Base-by-base conservation (phyloP, 1,140 invertebrate species). In the Streblospio benedicti region DNA sequence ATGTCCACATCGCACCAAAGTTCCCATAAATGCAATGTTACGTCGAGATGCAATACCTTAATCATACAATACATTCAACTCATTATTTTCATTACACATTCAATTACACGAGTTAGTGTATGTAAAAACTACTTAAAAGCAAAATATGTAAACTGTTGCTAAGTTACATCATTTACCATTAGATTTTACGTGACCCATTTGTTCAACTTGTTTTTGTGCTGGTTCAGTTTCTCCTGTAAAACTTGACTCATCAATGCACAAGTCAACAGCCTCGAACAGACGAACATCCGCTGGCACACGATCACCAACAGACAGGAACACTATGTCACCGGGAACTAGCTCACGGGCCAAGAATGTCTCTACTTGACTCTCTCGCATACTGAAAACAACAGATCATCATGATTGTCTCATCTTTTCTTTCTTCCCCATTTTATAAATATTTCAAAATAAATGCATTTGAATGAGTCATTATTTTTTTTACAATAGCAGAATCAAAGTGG, bases 1-100 rank as follows among this genome's bases (percentile, higher is more conserved):
- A 77, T 90, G 89, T n/a, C 96, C 97, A 76, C 89, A 93, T 41
- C 94, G 82, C 2, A 99, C 93, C 44, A 99, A 80, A 0, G 97
- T 98, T 33, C 97, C 97, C 94, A 99, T 97, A 75, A 97, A 99
- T 3, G 91, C 93, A 61, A 99, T 88, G 77, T 98, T 98, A 4
- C 53, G 70, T 30, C 60, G 55, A 9, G 69, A 62, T 1, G 63
- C 55, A 16, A 73, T 60, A 41, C n/a, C n/a, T n/a, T 45, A 63
- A 38, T 45, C 63, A 47, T 28, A 49, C 35, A 23, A 31, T 31
- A 28, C 41, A 9, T 53, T 52, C 18, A 55, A 23, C 30, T 65
- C 57, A 55, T n/a, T n/a, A n/a, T n/a, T n/a, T n/a, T n/a, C n/a
- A n/a, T n/a, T n/a, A n/a, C n/a, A n/a, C 35, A n/a, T 41, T 41